Conservation (phyloP, 1,140 invertebrate species). For the Brachionus manjavacas region DNA sequence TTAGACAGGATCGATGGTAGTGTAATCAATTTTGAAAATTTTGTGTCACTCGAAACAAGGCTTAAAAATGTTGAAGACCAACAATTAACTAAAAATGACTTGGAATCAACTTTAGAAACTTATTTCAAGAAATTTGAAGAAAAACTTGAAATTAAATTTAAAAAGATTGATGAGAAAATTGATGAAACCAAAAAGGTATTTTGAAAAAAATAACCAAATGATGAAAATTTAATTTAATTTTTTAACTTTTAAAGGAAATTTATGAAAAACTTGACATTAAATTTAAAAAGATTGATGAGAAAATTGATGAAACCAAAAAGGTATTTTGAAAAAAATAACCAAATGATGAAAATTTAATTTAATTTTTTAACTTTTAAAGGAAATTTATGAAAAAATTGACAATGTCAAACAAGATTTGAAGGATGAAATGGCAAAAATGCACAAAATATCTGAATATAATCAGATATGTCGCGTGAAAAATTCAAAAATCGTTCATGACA, state of each 20-base stretch:
- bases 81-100: background rate
- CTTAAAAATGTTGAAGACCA: background rate
- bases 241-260: background rate
- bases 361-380: background rate
- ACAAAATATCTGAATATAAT: background rate
- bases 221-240: no score
- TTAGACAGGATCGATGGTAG: background rate
- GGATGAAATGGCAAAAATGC: background rate
- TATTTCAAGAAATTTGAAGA: background rate
- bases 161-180: background rate
- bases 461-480: background rate
- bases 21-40: background rate
- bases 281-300: background rate
- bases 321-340: background rate
- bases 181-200: background rate
- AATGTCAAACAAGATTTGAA: background rate
- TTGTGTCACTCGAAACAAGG: background rate
- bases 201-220: no score
- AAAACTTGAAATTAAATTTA: background rate
- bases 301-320: background rate
- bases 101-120: background rate
- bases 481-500: background rate
- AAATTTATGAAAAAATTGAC: background rate
- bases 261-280: background rate
- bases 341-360: no score